Evolutionary conservation across 2,888 invertebrate species (phyloP).

Genomic region (Limenitis camilla): DNA sequence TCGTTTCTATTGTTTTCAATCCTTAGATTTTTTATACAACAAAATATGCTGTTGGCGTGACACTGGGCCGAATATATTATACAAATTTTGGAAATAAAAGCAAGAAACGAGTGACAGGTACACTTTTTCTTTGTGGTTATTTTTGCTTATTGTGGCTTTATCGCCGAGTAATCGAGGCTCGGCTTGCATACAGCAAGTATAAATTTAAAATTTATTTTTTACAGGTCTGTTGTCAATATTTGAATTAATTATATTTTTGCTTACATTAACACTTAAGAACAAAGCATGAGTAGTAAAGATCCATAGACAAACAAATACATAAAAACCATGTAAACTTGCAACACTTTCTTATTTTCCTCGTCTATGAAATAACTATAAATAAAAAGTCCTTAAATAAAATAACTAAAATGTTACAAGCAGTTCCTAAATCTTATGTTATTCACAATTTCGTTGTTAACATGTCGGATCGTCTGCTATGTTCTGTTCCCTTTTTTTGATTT

Average conservation of each 20-base stretch:
- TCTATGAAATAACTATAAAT: not conserved
- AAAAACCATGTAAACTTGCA: not conserved
- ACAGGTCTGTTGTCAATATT: too few relatives aligned
- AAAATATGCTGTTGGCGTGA: constrained; percentile 52
- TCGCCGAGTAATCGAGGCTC: constrained; percentile 62
- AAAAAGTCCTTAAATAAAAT: not conserved
- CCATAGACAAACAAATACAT: not conserved
- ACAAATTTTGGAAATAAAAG: constrained; percentile 73
- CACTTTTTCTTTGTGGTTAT: constrained; percentile 68
- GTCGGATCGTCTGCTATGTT: constrained; percentile 39
- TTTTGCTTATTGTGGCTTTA: constrained; percentile 65
- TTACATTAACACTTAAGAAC: too few relatives aligned
- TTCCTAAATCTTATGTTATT: constrained; percentile 28
- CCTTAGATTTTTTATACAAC: constrained; percentile 31
- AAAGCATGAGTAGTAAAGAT: not conserved
- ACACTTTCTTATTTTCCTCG: too few relatives aligned
- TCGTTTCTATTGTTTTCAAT: constrained; percentile 43
- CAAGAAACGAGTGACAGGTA: constrained; percentile 69
- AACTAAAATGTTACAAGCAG: constrained; percentile 21
- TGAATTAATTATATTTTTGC: too few relatives aligned
- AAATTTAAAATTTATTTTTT: constrained; percentile 43
- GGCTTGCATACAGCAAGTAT: constrained; percentile 62
- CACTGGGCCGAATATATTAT: constrained; percentile 69
- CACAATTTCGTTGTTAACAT: constrained; percentile 36
- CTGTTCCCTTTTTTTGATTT: constrained; percentile 53